phyloP scores from a whole-genome alignment of 2,888 invertebrate genomes.

The Xanthorhoe designata region DNA sequence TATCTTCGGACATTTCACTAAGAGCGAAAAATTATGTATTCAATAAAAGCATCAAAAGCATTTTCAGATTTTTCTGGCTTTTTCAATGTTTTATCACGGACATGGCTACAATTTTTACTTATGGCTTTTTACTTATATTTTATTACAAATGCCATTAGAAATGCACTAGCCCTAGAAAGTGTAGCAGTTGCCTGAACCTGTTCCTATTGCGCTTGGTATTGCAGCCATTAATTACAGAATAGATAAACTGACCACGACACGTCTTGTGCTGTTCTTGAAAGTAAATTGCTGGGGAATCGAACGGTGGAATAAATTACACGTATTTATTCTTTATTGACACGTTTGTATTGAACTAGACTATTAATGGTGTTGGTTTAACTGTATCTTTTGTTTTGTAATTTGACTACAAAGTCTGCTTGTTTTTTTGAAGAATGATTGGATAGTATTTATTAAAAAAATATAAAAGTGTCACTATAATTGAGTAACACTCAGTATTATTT shows the following conservation, averaged over 20 bases:
- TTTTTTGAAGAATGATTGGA: too few species aligned
- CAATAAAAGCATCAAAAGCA: too few species aligned
- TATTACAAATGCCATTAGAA: not conserved
- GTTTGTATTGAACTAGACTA: conserved; percentile 8
- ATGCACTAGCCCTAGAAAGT: conserved; percentile 19
- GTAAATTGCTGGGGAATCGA: conserved; percentile 34
- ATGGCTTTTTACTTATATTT: too few species aligned
- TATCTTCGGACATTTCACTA: too few species aligned
- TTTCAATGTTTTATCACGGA: too few species aligned
- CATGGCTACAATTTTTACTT: too few species aligned
- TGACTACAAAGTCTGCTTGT: too few species aligned
- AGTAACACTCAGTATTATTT: too few species aligned
- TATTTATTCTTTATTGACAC: conserved; percentile 28
- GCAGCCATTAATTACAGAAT: conserved; percentile 35
- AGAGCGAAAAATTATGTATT: too few species aligned
- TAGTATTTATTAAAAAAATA: too few species aligned
- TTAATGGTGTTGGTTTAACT: not conserved
- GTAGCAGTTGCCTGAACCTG: conserved; percentile 31
- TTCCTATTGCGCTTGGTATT: conserved; percentile 26
- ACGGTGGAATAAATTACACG: conserved; percentile 28
- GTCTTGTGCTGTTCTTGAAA: conserved; percentile 37
- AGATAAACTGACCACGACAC: conserved; percentile 38
- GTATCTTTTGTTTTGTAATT: not conserved
- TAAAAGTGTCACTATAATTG: too few species aligned
- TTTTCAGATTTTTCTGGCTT: too few species aligned